These are phyloP conservation scores for Acanthiza pusilla DNA, from an alignment of 2,797 vertebrate genomes.

Conservation along the genomic window DNA sequence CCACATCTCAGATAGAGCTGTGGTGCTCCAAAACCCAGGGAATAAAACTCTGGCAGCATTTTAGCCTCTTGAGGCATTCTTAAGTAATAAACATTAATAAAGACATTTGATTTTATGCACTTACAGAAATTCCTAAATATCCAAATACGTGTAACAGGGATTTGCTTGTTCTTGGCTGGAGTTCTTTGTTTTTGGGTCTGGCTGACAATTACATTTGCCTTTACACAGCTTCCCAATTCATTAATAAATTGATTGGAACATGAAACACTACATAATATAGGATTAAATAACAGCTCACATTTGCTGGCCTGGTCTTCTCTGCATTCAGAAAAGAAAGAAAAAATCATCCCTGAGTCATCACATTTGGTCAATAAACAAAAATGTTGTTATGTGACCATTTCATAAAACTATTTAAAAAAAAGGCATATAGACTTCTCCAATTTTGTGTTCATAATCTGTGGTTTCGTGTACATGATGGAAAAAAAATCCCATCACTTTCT, in stretches of 20 bases:
- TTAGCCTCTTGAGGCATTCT: neutral
- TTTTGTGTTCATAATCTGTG: neutral
- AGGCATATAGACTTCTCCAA: neutral
- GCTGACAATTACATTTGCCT: neutral
- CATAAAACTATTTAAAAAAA: neutral
- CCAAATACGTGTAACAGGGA: accelerated
- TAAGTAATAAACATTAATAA: neutral
- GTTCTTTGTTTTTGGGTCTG: neutral
- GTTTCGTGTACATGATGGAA: neutral
- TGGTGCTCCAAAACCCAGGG: neutral
- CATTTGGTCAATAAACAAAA: neutral
- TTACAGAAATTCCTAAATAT: neutral
- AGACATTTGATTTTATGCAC: neutral
- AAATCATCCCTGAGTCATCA: neutral
- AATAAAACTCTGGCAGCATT: neutral
- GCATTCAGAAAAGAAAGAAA: neutral
- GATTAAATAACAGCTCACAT: neutral
- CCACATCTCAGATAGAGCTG: neutral
- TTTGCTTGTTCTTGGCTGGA: neutral
- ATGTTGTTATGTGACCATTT: neutral
- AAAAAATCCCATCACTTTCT: neutral
- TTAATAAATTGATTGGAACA: neutral
- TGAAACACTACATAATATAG: neutral
- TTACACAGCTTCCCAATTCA: neutral
- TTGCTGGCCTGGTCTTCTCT: neutral